Conservation (phyloP, 2,113 vertebrate species). For the Callocephalon fimbriatum region DNA sequence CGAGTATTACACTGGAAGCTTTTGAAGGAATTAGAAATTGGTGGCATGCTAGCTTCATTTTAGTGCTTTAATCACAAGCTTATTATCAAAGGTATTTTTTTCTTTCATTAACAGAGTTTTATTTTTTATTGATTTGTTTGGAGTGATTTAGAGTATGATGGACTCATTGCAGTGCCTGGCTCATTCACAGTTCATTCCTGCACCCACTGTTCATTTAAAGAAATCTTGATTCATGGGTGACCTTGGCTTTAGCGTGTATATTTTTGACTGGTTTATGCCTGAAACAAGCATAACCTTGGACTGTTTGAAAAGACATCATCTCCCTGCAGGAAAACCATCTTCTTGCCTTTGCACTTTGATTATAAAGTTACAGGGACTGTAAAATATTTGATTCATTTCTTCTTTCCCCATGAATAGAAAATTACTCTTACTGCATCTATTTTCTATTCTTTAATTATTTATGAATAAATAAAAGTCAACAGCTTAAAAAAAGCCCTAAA, state of each 20-base stretch:
- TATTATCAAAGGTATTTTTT: not conserved
- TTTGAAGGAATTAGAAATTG: not conserved
- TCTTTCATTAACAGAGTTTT: not conserved
- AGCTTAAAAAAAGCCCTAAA: not conserved
- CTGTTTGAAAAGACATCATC: not conserved
- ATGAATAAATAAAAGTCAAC: slow-evolving; percentile 11
- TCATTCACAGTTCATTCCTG: not conserved
- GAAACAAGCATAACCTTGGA: not conserved
- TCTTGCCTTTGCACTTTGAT: not conserved
- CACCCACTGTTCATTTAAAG: not conserved
- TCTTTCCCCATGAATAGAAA: not conserved
- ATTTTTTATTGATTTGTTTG: not conserved
- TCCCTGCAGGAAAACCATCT: not conserved
- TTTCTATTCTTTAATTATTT: slow-evolving; percentile 35
- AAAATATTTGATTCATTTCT: not conserved
- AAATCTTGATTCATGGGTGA: not conserved
- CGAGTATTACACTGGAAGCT: not conserved
- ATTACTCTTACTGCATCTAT: not conserved
- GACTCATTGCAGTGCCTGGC: not conserved
- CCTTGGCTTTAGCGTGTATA: not conserved
- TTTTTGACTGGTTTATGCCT: not conserved
- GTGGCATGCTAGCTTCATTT: not conserved
- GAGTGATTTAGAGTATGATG: not conserved
- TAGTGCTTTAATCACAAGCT: not conserved
- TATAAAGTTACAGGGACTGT: not conserved